Conservation (phyloP, 2,888 invertebrate genomes). For the Liposcelis brunnea region DNA sequence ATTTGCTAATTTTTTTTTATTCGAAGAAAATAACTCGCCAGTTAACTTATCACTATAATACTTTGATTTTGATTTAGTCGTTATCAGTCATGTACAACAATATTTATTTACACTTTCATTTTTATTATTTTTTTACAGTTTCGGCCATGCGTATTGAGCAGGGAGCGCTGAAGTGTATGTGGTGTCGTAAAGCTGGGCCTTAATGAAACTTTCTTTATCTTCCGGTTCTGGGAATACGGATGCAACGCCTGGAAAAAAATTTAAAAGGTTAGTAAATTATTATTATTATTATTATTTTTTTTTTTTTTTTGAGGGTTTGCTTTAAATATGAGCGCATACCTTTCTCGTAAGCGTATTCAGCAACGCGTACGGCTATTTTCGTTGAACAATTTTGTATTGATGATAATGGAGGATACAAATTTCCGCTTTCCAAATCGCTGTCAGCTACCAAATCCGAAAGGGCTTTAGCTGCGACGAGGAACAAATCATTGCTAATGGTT, state of each 20-base stretch:
- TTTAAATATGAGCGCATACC: conserved; percentile 32
- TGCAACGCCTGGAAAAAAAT: conserved; percentile 44
- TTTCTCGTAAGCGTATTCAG: conserved; percentile 63
- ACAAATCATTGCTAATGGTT: conserved; percentile 79
- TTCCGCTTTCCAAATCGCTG: conserved; percentile 61
- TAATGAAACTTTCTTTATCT: conserved; percentile 53
- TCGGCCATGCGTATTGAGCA: conserved; percentile 41
- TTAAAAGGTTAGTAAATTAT: neutral
- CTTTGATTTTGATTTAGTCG: no score
- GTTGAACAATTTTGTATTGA: conserved; percentile 73
- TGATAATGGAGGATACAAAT: conserved; percentile 79
- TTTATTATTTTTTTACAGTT: conserved; percentile 16
- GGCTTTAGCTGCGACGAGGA: conserved; percentile 77
- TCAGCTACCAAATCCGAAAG: conserved; percentile 67
- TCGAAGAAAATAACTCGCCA: no score
- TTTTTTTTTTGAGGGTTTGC: neutral
- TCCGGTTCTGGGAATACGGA: conserved; percentile 60
- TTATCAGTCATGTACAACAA: no score
- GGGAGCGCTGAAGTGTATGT: conserved; percentile 50
- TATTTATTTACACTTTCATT: no score
- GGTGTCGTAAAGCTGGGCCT: conserved; percentile 65
- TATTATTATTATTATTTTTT: neutral
- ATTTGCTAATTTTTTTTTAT: no score
- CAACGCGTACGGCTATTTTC: conserved; percentile 64
- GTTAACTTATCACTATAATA: no score